Evolutionary conservation across 2,888 invertebrate species (phyloP), one percentile per base, ranked within the genome.

Genomic region (Pristionchus mayeri): DNA sequence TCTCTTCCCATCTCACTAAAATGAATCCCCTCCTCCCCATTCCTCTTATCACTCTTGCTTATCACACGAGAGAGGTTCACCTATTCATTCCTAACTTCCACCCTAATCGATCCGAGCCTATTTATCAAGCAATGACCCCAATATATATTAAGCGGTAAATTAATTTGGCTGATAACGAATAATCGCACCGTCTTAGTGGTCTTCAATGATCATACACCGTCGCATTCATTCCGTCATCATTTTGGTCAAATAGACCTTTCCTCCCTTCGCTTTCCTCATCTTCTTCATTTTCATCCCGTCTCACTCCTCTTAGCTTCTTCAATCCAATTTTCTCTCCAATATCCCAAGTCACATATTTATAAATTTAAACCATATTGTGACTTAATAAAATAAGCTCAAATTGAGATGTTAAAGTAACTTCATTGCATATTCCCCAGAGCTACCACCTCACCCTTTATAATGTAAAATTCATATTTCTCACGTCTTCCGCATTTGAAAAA

Each of bases 71-170:
- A 63, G 27, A 63, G 34, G 30, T 63, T 27, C 34, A 63, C 16
- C 63, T 34, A 63, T 63, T 30, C 63, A 63, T 63, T 63, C 63
- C 34, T 34, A 30, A 30, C 27, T 63, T n/a, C n/a, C 63, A 63
- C 13, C 34, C 63, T 63, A 63, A 63, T 63, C 63, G 63, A 63
- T 34, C 3, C 18, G n/a, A 63, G 11, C 27, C 27, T 30, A 63
- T 30, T 13, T n/a, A 13, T 6, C 30, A 34, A 16, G 11, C 11
- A 63, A 63, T 63, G 18, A 9, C 21, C 34, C 11, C 34, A 27
- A 34, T 63, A n/a, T 34, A 13, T 13, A 27, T 30, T 11, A 30
- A 2, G 27, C 63, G n/a, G n/a, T n/a, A 27, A 24, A 57, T 57
- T 18, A n/a, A 57, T 21, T 21, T 52, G 6, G n/a, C 3, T 52